These are phyloP conservation scores for Heliconius charithonia DNA, from an alignment of 2,888 invertebrate species.

Conservation along the genomic window DNA sequence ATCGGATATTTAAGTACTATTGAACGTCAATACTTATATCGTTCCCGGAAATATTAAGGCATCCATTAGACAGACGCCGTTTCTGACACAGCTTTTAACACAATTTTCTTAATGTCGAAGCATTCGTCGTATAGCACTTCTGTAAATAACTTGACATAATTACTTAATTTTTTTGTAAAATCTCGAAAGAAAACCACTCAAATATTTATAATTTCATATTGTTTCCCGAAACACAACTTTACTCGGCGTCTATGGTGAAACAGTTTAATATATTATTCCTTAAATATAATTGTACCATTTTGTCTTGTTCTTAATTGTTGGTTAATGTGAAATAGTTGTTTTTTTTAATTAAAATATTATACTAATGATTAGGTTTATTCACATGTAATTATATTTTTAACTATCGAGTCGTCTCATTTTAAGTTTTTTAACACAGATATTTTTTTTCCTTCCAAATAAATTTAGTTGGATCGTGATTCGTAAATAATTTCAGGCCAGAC, in stretches of 20 bases:
- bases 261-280: too few species aligned
- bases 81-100: constrained; percentile 29
- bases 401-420: background rate
- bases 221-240: background rate
- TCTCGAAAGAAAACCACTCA: background rate
- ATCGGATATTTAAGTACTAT: constrained; percentile 52
- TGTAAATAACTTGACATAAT: constrained; percentile 21
- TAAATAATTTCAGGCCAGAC: too few species aligned
- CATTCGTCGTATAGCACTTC: constrained; percentile 10
- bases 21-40: constrained; percentile 49
- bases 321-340: too few species aligned
- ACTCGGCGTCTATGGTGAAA: too few species aligned
- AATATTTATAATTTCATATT: background rate
- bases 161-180: constrained; percentile 4
- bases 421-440: too few species aligned
- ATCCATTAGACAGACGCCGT: constrained; percentile 32
- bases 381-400: background rate
- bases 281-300: too few species aligned
- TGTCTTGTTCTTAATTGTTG: too few species aligned
- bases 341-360: too few species aligned
- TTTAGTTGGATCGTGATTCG: too few species aligned
- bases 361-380: too few species aligned
- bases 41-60: constrained; percentile 47
- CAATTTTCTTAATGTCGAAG: constrained; percentile 28
- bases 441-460: too few species aligned